Conservation (phyloP, 1,140 invertebrate species). For the Ceratoteleas bidentatus region DNA sequence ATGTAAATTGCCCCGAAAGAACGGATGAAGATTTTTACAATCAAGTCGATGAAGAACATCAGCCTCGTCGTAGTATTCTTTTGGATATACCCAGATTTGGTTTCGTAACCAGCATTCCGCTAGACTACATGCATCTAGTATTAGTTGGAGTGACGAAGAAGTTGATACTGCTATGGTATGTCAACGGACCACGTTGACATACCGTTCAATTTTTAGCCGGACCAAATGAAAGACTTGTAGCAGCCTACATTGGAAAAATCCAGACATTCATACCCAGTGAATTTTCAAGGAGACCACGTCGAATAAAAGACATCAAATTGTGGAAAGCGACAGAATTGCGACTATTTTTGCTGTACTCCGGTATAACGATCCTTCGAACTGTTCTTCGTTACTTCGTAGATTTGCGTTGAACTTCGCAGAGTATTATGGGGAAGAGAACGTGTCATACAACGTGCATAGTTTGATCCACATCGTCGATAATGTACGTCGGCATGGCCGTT, state of each 20-base stretch:
- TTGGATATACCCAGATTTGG: constrained; percentile 52
- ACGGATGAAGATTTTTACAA: constrained; percentile 29
- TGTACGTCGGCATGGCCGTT: constrained; percentile 8
- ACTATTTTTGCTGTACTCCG: constrained; percentile 14
- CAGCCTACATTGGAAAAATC: constrained; percentile 6
- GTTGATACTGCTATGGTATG: constrained; percentile 60
- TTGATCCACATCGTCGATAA: constrained; percentile 45
- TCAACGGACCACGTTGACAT: neutral
- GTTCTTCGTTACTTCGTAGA: neutral
- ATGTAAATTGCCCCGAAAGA: constrained; percentile 19
- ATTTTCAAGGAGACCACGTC: constrained; percentile 67
- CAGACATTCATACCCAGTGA: constrained; percentile 52
- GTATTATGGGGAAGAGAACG: constrained; percentile 48
- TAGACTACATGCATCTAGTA: constrained; percentile 69
- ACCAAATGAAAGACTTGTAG: constrained; percentile 4
- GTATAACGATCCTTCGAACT: too few relatives aligned
- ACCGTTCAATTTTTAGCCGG: neutral
- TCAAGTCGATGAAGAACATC: constrained; percentile 26
- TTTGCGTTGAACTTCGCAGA: constrained; percentile 29
- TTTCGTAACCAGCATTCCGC: constrained; percentile 55
- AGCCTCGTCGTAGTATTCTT: constrained; percentile 30
- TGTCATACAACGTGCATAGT: constrained; percentile 62
- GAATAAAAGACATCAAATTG: constrained; percentile 51
- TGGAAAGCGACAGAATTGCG: constrained; percentile 72
- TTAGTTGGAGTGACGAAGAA: constrained; percentile 67